Evolutionary conservation across 2,113 vertebrate species (phyloP).

Genomic region (Tachycineta bicolor): DNA sequence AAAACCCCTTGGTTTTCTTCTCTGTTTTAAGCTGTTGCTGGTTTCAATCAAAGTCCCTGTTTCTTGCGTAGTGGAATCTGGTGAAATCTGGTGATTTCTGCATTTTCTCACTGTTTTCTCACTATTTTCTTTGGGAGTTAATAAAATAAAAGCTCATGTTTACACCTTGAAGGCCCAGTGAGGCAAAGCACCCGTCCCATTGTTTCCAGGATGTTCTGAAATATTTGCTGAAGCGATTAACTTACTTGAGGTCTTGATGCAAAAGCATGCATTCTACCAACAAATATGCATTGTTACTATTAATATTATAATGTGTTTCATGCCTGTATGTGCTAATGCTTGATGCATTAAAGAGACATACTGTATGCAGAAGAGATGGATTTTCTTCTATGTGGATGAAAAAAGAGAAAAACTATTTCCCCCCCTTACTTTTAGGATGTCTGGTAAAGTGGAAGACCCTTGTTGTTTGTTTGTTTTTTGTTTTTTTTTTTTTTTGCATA

Average conservation of each 20-base stretch:
- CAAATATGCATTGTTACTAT: neutral
- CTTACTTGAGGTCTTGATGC: neutral
- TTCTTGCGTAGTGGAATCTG: neutral
- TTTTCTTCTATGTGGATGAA: neutral
- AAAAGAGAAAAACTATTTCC: neutral
- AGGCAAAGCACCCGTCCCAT: neutral
- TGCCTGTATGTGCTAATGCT: neutral
- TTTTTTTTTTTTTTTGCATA: neutral
- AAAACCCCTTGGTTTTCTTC: neutral
- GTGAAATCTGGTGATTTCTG: neutral
- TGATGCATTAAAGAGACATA: neutral
- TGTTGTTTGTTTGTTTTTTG: neutral
- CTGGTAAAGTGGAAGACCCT: neutral
- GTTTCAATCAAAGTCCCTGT: neutral
- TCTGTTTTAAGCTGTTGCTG: neutral
- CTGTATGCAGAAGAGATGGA: neutral
- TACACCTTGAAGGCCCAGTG: neutral
- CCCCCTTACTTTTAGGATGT: neutral
- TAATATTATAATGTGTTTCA: neutral
- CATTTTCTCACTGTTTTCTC: neutral
- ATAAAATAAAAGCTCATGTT: neutral
- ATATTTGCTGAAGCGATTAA: neutral
- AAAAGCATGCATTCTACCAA: neutral
- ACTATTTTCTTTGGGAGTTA: neutral
- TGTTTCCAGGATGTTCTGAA: neutral